Evolutionary conservation across 1,140 invertebrate genomes (phyloP).

Genomic region (Batillaria attramentaria): DNA sequence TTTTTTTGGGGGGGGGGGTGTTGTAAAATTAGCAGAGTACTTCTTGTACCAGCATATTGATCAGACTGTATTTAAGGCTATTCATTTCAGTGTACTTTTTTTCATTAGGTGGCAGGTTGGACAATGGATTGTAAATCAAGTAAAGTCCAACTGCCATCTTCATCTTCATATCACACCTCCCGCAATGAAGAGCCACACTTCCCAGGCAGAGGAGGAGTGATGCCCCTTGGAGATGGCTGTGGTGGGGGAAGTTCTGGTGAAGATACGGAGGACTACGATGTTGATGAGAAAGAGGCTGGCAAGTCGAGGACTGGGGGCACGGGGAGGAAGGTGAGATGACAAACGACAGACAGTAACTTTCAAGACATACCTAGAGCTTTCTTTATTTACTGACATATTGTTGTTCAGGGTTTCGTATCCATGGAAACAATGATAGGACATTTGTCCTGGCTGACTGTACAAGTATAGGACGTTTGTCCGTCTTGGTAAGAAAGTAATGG

Average conservation of each 20-base stretch:
- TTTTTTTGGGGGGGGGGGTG: too few species aligned
- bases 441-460: neutral
- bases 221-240: too few species aligned
- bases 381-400: neutral
- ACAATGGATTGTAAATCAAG: neutral
- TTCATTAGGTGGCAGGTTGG: neutral
- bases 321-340: neutral
- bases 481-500: too few species aligned
- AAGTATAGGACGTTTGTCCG: too few species aligned
- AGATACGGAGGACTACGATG: conserved; percentile 7
- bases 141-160: neutral
- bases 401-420: neutral
- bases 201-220: neutral
- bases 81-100: neutral
- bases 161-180: neutral
- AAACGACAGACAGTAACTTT: neutral
- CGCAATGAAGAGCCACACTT: neutral
- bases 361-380: too few species aligned
- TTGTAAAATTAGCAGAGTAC: too few species aligned
- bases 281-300: neutral
- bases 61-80: neutral
- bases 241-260: too few species aligned
- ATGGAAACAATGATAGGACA: neutral
- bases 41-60: too few species aligned
- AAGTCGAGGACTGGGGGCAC: neutral